These are phyloP conservation scores for Leucoraja ocellata DNA, from an alignment of 2,797 vertebrate species.

Conservation along the genomic window DNA sequence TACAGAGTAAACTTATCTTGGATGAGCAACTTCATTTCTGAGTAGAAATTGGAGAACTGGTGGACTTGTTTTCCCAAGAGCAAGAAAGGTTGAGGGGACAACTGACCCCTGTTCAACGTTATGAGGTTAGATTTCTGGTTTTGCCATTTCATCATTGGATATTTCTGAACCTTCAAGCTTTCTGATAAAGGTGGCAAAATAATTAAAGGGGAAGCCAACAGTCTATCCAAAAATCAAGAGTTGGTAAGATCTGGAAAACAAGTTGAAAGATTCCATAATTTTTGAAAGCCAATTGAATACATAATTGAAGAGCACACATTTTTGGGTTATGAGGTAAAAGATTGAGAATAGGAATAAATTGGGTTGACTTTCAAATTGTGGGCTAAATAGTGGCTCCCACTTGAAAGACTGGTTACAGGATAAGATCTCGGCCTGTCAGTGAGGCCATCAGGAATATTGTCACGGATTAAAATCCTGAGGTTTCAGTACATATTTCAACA, in stretches of 20 bases:
- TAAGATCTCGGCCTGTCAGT: background rate
- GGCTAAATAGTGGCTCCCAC: background rate
- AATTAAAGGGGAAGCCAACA: background rate
- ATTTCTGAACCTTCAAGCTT: too few species aligned
- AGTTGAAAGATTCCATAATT: background rate
- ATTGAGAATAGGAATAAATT: background rate
- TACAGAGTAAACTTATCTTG: too few species aligned
- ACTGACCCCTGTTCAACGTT: background rate
- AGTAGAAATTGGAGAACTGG: too few species aligned
- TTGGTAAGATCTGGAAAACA: background rate
- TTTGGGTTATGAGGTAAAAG: background rate
- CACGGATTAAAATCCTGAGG: background rate
- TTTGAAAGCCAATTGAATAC: background rate
- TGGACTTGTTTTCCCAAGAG: background rate
- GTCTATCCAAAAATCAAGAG: background rate
- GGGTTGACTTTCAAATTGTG: background rate
- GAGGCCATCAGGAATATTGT: background rate
- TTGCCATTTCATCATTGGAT: background rate
- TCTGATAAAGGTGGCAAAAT: background rate
- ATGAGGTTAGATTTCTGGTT: too few species aligned
- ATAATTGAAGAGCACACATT: background rate
- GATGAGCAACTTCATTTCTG: too few species aligned
- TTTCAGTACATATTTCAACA: background rate
- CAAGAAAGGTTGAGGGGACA: background rate
- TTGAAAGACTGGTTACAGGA: background rate